Evolutionary conservation across 2,113 vertebrate species (phyloP).

Genomic region (Chitala chitala): DNA sequence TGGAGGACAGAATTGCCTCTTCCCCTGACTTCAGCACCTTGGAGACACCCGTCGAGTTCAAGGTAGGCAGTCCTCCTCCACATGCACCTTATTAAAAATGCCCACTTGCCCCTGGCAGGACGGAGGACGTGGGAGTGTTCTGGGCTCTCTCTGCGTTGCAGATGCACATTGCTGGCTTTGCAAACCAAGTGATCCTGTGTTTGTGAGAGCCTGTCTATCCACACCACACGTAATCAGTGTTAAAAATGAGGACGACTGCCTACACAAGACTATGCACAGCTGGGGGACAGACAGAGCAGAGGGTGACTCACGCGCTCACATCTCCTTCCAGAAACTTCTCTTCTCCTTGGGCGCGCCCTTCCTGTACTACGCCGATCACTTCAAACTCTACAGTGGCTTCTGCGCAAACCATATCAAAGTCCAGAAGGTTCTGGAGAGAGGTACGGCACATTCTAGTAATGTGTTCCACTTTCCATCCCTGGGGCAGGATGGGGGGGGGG

Average conservation of each 20-base stretch:
- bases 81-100: neutral
- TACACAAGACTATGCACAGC: no score
- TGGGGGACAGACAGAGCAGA: neutral
- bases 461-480: neutral
- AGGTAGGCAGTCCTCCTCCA: constrained; percentile 55
- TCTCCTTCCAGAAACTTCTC: constrained; percentile 79
- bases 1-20: constrained; percentile 85
- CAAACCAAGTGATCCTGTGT: no score
- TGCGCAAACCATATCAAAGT: constrained; percentile 97
- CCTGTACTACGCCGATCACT: constrained; percentile 96
- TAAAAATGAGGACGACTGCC: no score
- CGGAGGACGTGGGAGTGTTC: no score
- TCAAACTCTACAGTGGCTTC: constrained; percentile 97
- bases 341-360: constrained; percentile 95
- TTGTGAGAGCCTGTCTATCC: no score
- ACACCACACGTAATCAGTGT: no score
- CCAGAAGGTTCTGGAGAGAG: constrained; percentile 94
- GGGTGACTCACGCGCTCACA: neutral
- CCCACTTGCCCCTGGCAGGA: neutral
- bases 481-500: neutral
- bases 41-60: constrained; percentile 87
- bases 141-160: no score
- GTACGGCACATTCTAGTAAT: constrained; percentile 52
- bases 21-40: constrained; percentile 81
- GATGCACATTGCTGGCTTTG: no score